phyloP scores from a whole-genome alignment of 2,113 vertebrate genomes.

The Psephotus haematonotus region DNA sequence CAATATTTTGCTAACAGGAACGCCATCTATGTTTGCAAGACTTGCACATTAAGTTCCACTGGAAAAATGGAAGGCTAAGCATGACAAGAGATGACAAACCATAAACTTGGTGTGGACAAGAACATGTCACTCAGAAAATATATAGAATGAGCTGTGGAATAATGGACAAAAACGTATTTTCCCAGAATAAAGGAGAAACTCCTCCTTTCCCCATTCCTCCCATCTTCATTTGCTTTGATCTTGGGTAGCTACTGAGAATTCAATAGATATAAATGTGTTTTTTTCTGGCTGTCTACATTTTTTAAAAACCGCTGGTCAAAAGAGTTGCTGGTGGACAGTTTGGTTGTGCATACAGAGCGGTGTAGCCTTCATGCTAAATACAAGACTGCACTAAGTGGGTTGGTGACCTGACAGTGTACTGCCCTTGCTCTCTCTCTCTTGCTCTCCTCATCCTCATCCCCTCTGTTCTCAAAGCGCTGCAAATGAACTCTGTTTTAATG shows the following conservation, averaged over 20 bases:
- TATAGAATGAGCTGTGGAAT: neutral
- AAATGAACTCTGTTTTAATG: neutral
- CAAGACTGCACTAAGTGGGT: neutral
- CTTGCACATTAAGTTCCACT: neutral
- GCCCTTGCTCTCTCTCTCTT: neutral
- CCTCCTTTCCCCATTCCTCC: neutral
- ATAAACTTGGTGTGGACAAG: neutral
- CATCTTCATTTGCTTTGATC: neutral
- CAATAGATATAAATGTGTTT: neutral
- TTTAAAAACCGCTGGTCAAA: neutral
- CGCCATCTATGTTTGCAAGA: neutral
- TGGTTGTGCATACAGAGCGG: neutral
- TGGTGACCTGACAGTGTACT: neutral
- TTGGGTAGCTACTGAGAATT: neutral
- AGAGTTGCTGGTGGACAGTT: neutral
- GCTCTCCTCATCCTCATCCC: neutral
- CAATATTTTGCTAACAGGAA: neutral
- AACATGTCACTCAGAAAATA: neutral
- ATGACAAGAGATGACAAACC: neutral
- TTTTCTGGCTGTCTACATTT: neutral
- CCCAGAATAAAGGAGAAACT: neutral
- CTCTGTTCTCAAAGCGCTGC: neutral
- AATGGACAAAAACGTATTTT: neutral
- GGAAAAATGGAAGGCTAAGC: neutral
- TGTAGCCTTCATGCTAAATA: neutral